Conservation (phyloP, 2,797 vertebrate genomes). For the Anguilla marmorata region DNA sequence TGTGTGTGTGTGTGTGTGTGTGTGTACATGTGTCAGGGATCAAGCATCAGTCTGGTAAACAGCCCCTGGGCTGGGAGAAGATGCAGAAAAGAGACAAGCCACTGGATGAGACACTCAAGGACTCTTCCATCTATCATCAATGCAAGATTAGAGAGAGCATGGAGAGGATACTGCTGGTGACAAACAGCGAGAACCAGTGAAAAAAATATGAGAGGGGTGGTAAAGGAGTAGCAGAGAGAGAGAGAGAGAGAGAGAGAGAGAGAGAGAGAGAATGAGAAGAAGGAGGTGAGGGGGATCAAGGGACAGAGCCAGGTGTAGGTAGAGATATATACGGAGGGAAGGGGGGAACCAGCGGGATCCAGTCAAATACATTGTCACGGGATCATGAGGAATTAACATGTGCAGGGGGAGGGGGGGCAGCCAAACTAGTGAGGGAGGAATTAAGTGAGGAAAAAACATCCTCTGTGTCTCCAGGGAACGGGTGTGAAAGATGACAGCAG, state of each 20-base stretch:
- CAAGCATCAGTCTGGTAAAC: neutral
- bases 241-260: conserved; percentile 28
- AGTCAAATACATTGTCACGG: conserved; percentile 13
- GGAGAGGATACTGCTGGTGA: conserved; percentile 49
- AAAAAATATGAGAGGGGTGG: conserved; percentile 34
- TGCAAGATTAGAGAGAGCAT: conserved; percentile 59
- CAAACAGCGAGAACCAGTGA: conserved; percentile 39
- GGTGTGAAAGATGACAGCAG: conserved; percentile 16
- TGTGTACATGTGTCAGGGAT: neutral
- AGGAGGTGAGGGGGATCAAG: neutral
- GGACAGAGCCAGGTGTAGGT: conserved; percentile 38
- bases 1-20: neutral
- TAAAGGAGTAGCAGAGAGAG: conserved; percentile 34
- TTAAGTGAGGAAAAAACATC: conserved; percentile 16
- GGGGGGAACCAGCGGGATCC: neutral
- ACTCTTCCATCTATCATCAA: conserved; percentile 68
- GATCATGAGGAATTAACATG: conserved; percentile 29
- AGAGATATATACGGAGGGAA: conserved; percentile 50
- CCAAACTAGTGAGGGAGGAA: neutral
- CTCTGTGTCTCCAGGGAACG: conserved; percentile 20
- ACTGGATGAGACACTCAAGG: conserved; percentile 64
- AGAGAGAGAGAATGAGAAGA: neutral
- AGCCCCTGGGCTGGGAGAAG: neutral
- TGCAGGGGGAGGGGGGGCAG: neutral
- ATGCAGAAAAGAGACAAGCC: neutral